Conservation (phyloP, 2,888 invertebrate genomes). For the Nymphalis urticae region DNA sequence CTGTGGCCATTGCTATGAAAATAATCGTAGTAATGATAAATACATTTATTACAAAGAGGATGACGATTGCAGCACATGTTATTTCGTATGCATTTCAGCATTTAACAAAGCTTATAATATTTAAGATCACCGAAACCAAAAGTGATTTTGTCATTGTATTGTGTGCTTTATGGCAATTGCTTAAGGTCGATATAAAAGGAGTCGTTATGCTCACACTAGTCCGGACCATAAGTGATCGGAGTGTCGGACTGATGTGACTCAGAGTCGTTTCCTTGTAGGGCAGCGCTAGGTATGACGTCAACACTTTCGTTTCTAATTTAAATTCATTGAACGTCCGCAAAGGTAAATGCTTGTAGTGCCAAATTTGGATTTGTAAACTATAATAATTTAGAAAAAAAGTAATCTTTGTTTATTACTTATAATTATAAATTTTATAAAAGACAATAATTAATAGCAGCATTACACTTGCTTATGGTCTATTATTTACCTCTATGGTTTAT, state of each 20-base stretch:
- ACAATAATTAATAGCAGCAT: no score
- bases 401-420: not conserved
- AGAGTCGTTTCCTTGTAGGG: slow-evolving; percentile 47
- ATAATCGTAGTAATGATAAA: no score
- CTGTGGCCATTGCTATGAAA: no score
- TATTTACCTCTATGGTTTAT: no score
- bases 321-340: slow-evolving; percentile 32
- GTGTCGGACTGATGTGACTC: slow-evolving; percentile 41
- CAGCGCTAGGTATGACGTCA: slow-evolving; percentile 41
- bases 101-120: not conserved
- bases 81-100: not conserved
- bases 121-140: slow-evolving; percentile 7
- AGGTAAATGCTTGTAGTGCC: slow-evolving; percentile 16
- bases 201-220: slow-evolving; percentile 45
- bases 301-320: slow-evolving; percentile 49
- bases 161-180: slow-evolving; percentile 28
- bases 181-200: slow-evolving; percentile 38
- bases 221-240: slow-evolving; percentile 32
- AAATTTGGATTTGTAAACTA: slow-evolving; percentile 2
- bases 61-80: not conserved
- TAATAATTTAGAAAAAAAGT: not conserved
- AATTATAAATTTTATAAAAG: no score
- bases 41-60: no score
- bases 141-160: not conserved
- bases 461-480: no score